These are phyloP conservation scores for Mesocentrotus franciscanus DNA, from an alignment of 53 echinoderm and acorn worm species.

Conservation along the genomic window DNA sequence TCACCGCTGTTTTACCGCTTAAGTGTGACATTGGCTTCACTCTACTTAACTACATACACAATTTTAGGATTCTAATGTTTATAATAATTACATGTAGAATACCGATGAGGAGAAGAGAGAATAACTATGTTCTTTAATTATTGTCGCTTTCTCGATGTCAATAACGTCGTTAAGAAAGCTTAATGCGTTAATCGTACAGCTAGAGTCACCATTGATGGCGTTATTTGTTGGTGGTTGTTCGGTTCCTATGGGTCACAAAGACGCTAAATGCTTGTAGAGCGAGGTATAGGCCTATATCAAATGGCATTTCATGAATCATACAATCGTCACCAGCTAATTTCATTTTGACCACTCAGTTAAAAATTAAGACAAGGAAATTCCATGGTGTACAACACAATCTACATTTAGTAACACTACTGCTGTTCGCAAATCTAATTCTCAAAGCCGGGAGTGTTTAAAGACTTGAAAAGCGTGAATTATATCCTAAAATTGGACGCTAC, in stretches of 20 bases:
- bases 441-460: slow-evolving; percentile 1
- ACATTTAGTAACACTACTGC: slow-evolving; percentile 9
- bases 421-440: background rate
- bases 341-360: background rate
- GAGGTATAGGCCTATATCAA: background rate
- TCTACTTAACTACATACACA: too few species aligned
- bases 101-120: too few species aligned
- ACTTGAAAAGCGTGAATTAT: slow-evolving; percentile 12
- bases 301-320: background rate
- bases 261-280: background rate
- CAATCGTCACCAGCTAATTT: background rate
- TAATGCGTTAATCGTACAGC: background rate
- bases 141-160: too few species aligned
- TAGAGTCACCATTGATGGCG: background rate
- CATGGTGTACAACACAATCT: background rate
- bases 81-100: too few species aligned
- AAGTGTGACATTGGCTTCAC: too few species aligned
- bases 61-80: too few species aligned
- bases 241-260: background rate
- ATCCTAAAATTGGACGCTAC: slow-evolving; percentile 3
- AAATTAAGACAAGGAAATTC: background rate
- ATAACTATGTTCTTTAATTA: too few species aligned
- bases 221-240: background rate
- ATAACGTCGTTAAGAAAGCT: background rate
- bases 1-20: too few species aligned